Evolutionary conservation across 2,888 invertebrate species (phyloP), one percentile per base, ranked within the genome.

Genomic region (Zele albiditarsus): DNA sequence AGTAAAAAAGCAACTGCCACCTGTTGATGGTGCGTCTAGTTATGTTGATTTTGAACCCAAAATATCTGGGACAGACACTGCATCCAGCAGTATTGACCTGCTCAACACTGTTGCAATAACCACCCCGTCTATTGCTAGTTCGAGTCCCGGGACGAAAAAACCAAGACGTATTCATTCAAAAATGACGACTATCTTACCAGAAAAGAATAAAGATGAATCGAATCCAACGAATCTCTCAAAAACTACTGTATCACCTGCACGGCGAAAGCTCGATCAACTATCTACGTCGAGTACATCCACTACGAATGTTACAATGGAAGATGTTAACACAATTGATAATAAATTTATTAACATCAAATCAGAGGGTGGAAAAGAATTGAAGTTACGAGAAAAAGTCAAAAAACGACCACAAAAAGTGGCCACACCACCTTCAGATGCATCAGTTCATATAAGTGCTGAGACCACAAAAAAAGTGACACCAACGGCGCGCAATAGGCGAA

Each of bases 281-380:
- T 63, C 31, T 20, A 33, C 16, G n/a, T 33, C 38, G 20, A 23
- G 4, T 38, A 8, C 16, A 31, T 2, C n/a, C 8, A 8, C 16
- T 8, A n/a, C 62, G 31, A 31, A 62, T 28, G 10, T 16, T 46
- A 4, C n/a, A 14, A n/a, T 5, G 14, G 10, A 25, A 1, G 23
- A 12, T 58, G 31, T 31, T 16, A n/a, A 14, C 5, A 6, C 3
- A 1, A 82, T 82, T 0, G 63, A 65, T 3, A 77, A 76, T 0
- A 86, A 82, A 75, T 86, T 86, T 23, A 81, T 83, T 27, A 84
- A 85, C 38, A 85, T 87, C 31, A 84, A 85, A 62, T 87, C 86
- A 2, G 87, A 88, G 71, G 85, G 87, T 16, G 74, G 76, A 1
- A 87, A 85, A 60, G 87, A 88, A 70, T 65, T 86, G 57, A 87